Base-by-base conservation (phyloP, 2,888 invertebrate species). In the Philaethria dido region DNA sequence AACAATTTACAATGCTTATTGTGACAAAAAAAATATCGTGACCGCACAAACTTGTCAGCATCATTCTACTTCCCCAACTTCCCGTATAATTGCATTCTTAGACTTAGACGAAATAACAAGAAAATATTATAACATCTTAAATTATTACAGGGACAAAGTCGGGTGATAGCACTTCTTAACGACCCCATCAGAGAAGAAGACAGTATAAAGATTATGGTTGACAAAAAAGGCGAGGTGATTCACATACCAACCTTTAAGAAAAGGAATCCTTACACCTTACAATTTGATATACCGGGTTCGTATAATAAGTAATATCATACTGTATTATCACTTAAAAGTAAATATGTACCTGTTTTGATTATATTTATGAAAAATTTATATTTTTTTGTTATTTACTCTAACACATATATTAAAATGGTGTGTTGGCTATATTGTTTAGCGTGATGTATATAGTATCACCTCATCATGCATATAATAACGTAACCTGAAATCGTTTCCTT, bases 231-330 rank as follows among this genome's bases (percentile, higher is more conserved):
- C 13, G 96, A 97, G 75, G 94, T 95, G 59, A 93, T 96, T 71
- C 95, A 96, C 79, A 94, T 97, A 73, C 94, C 94, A 42, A 94
- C 95, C 59, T 95, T 96, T 75, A 97, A 97, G 80, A 94, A 95
- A 74, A 93, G 97, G 74, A 97, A 98, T 87, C 97, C 97, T 0
- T 97, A 96, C 80, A 96, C 97, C 0, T 86, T 97, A 55, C 97
- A 97, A 80, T 97, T 97, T 82, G 94, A 95, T 74, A 95, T 97
- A 83, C 97, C 97, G 75, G 94, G 95, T 94, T 74, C 61, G 60
- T 54, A 14, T 33, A 29, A 29, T n/a, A n/a, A n/a, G n/a, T n/a
- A n/a, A n/a, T n/a, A n/a, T n/a, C n/a, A n/a, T n/a, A n/a, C n/a
- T n/a, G n/a, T n/a, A n/a, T n/a, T n/a, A n/a, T n/a, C n/a, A n/a